phyloP scores from a whole-genome alignment of 92 coral and sea anemone genomes.

The Porites cylindrica region DNA sequence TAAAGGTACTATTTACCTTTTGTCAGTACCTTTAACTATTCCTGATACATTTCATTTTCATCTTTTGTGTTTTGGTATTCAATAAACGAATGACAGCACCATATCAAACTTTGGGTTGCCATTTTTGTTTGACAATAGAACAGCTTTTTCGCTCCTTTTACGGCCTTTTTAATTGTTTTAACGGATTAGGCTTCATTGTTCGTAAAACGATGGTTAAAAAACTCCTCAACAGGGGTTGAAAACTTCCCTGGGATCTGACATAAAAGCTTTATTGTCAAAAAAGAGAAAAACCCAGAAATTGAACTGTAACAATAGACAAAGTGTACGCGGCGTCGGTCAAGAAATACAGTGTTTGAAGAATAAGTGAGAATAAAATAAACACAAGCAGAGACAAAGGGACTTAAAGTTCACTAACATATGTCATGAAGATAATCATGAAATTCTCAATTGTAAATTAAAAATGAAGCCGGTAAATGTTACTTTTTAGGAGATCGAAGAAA shows the following conservation, averaged over 20 bases:
- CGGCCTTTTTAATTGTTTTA: conserved; percentile 8
- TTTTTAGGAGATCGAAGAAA: neutral
- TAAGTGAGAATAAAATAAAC: conserved; percentile 19
- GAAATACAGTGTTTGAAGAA: conserved; percentile 45
- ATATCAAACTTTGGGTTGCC: neutral
- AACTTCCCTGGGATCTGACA: neutral
- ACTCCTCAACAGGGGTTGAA: neutral
- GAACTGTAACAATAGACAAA: neutral
- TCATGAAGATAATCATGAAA: conserved; percentile 25
- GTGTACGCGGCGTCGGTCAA: conserved; percentile 13
- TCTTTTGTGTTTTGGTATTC: conserved; percentile 36
- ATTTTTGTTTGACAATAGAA: neutral
- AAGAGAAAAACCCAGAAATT: too few relatives aligned
- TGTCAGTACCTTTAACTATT: conserved; percentile 15
- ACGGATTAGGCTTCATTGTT: conserved; percentile 9
- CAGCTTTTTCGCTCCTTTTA: conserved; percentile 9
- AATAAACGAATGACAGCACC: conserved; percentile 38
- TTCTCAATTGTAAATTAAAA: conserved; percentile 28
- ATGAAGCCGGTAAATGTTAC: neutral
- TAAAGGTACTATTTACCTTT: conserved; percentile 1
- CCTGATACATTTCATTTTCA: conserved; percentile 18
- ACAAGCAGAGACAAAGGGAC: conserved; percentile 26
- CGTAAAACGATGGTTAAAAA: neutral
- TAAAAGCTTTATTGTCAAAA: neutral
- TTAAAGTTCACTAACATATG: conserved; percentile 42